Base-by-base conservation (phyloP, 2,797 vertebrate genomes). In the Megalops cyprinoides region DNA sequence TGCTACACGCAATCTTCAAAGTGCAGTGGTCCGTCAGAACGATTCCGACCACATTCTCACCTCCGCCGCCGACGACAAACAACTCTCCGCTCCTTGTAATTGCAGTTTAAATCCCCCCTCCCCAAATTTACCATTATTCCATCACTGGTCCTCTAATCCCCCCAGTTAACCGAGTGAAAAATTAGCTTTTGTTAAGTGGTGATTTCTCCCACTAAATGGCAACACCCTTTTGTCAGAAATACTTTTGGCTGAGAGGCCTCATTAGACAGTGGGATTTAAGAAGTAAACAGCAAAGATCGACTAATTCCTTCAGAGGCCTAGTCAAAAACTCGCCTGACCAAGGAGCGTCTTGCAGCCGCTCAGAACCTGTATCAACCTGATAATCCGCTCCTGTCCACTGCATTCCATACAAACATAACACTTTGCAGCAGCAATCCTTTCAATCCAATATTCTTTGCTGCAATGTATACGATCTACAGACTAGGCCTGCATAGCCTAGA, bases 111-210 rank as follows among this genome's bases (percentile, higher is more conserved):
- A 93, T 92, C 92, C 83, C 85, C 53, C 25, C 7, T 34, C 20
- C 53, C 44, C 82, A 85, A 89, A 93, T 91, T 92, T 86, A 84
- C 90, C 89, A 90, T 91, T 88, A 90, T 84, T 83, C 85, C 85
- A 82, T 85, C 86, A 84, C 90, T 83, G 88, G 84, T 83, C 90
- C 85, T 89, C n/a, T 94, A 94, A 94, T 93, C 93, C 93, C 82
- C 82, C 87, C 84, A 91, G 91, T 91, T 94, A 95, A 92, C 93
- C 90, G 91, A 91, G 92, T 93, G 93, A 94, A 91, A 94, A 94
- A 94, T 94, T 88, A 94, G 93, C 91, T 93, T 89, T 92, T 92
- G 93, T 93, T 93, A 93, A 94, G 93, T 93, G 92, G 90, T 88
- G 88, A 91, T 93, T 93, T 92, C 92, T 91, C 87, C 86, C 34